phyloP scores from a whole-genome alignment of 2,888 invertebrate species.

The Harmothoe impar region DNA sequence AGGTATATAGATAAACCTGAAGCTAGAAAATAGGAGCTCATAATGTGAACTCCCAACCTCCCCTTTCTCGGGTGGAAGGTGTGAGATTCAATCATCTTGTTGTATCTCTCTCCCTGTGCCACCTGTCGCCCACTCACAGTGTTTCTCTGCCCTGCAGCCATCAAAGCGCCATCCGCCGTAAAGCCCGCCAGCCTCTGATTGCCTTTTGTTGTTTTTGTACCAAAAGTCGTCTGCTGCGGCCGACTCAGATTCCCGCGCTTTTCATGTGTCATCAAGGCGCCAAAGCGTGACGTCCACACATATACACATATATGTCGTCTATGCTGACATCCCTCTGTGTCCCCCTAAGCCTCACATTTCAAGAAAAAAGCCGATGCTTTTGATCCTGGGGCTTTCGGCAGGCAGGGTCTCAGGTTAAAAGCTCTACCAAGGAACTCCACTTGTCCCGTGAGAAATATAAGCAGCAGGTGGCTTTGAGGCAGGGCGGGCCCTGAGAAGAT shows the following conservation, averaged over 20 bases:
- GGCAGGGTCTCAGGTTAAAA: not conserved
- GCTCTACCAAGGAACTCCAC: not conserved
- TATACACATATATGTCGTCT: not conserved
- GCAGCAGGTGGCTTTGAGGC: not conserved
- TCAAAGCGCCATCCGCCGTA: not conserved
- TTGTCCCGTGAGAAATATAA: not conserved
- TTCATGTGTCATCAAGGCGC: not conserved
- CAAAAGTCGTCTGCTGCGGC: not conserved
- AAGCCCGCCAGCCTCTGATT: not conserved
- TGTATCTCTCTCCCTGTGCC: not conserved
- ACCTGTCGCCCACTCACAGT: not conserved
- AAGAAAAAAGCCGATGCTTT: not conserved
- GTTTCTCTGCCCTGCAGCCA: not conserved
- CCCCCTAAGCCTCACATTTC: not conserved
- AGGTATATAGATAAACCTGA: too few species aligned
- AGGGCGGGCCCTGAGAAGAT: not conserved
- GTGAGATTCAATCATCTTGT: constrained; percentile 22
- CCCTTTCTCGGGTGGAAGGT: not conserved
- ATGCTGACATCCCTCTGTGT: not conserved
- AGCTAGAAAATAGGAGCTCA: too few species aligned
- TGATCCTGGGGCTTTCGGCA: not conserved
- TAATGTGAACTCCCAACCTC: too few species aligned
- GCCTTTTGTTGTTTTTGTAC: constrained; percentile 1
- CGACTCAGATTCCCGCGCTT: not conserved
- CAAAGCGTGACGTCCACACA: constrained; percentile 20